Evolutionary conservation across 2,797 vertebrate genomes (phyloP).

Genomic region (Alca torda): DNA sequence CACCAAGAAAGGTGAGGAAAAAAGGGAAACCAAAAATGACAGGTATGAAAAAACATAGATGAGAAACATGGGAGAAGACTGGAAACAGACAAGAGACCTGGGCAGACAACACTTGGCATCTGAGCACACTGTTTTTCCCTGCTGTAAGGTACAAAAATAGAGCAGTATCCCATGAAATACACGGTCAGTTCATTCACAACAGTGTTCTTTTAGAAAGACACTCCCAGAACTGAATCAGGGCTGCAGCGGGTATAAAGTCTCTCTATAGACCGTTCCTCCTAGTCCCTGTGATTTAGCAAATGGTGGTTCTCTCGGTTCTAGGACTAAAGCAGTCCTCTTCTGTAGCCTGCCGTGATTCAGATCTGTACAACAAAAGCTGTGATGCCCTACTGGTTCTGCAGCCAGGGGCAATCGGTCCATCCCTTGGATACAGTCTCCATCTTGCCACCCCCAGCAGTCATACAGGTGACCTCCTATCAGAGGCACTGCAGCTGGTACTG

Average conservation of each 20-base stretch:
- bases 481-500: neutral
- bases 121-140: neutral
- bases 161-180: neutral
- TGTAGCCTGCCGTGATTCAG: neutral
- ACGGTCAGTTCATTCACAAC: neutral
- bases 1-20: neutral
- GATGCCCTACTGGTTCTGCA: neutral
- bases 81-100: neutral
- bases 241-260: neutral
- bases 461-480: neutral
- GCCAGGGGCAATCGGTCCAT: neutral
- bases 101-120: neutral
- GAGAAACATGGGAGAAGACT: neutral
- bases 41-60: neutral
- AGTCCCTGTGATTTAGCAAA: neutral
- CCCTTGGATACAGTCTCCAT: rapidly evolving
- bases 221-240: neutral
- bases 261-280: neutral
- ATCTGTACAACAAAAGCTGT: neutral
- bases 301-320: neutral
- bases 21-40: neutral
- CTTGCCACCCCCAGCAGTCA: neutral
- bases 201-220: neutral
- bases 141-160: neutral
- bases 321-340: neutral